Evolutionary conservation across 2,113 vertebrate species (phyloP), one percentile per base, ranked within the genome.

Genomic region (Dasyornis broadbenti): DNA sequence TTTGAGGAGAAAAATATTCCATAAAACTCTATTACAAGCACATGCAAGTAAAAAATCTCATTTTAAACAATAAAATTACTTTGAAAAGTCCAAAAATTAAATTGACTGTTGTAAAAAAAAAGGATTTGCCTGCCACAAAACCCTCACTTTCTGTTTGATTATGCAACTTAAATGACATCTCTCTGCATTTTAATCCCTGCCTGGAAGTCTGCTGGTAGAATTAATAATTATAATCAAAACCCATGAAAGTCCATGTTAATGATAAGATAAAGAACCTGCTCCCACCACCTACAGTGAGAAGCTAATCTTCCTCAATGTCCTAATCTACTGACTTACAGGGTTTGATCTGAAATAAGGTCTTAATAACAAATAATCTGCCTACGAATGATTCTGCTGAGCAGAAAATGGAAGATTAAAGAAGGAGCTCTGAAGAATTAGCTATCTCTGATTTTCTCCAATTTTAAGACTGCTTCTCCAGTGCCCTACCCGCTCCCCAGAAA

Each of bases 311-410:
- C 71, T 90, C 92, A 61, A 13, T 33, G 23, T 95, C 72, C 96
- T 97, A 98, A 98, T 98, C 97, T 97, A 97, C 96, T 95, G 94
- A 96, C 94, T 97, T 66, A 91, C 68, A 94, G 90, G 64, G 86
- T 95, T 92, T 88, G 87, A 85, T 94, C 85, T 97, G 90, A 97
- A 98, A 97, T 97, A 97, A 98, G 91, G 97, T 93, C 87, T 98
- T 98, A 98, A 98, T 98, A 98, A 98, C 96, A 91, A 97, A 96
- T 97, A 97, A 97, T 97, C 95, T 92, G 42, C 16, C 92, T 84
- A 57, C 89, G 84, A 96, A 92, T 97, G 95, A 96, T 96, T 97
- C 81, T 94, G 87, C 83, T 94, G 77, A 97, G 94, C 82, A 96
- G 85, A 97, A 98, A 97, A 97, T 93, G 70, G 78, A 97, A 94